These are phyloP conservation scores for honey bee (Apis mellifera) DNA, from an alignment of 1,140 invertebrate genomes.

Conservation along the genomic window DNA sequence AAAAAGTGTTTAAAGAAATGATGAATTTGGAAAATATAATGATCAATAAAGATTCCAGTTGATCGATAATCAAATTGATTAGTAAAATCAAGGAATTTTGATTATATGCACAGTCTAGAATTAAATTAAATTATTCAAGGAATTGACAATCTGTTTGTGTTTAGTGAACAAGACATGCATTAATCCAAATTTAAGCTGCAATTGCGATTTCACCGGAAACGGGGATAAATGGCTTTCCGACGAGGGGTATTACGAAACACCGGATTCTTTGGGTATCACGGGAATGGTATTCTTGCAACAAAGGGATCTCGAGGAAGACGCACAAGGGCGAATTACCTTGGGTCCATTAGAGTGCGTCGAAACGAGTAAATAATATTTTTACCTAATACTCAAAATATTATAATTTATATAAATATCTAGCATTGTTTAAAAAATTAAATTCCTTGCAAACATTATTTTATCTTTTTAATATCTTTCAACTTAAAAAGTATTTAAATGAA, in stretches of 20 bases:
- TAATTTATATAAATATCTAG: not conserved
- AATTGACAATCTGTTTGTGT: slow-evolving; percentile 21
- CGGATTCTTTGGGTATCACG: slow-evolving; percentile 92
- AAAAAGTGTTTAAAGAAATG: no score
- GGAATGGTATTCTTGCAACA: slow-evolving; percentile 95
- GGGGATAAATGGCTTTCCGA: slow-evolving; percentile 94
- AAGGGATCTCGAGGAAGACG: slow-evolving; percentile 89
- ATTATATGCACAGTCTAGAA: not conserved
- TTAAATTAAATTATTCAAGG: not conserved
- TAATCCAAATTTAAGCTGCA: slow-evolving; percentile 90
- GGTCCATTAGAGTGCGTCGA: slow-evolving; percentile 96
- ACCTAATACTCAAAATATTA: not conserved
- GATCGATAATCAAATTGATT: no score
- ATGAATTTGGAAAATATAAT: no score
- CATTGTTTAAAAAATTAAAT: no score
- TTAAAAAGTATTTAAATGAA: no score
- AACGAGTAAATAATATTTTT: slow-evolving; percentile 87
- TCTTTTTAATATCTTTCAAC: no score
- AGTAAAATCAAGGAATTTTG: not conserved
- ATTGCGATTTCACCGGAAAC: slow-evolving; percentile 92
- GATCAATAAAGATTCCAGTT: no score
- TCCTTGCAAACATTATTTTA: no score
- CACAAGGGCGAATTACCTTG: slow-evolving; percentile 92
- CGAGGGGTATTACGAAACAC: slow-evolving; percentile 91
- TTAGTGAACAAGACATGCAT: slow-evolving; percentile 90